A percentile compares a stretch with the other conserved stretches of the same genome.
Evolutionary conservation across 2,888 invertebrate species (phyloP).

Genomic region (Spialia ferax): DNA sequence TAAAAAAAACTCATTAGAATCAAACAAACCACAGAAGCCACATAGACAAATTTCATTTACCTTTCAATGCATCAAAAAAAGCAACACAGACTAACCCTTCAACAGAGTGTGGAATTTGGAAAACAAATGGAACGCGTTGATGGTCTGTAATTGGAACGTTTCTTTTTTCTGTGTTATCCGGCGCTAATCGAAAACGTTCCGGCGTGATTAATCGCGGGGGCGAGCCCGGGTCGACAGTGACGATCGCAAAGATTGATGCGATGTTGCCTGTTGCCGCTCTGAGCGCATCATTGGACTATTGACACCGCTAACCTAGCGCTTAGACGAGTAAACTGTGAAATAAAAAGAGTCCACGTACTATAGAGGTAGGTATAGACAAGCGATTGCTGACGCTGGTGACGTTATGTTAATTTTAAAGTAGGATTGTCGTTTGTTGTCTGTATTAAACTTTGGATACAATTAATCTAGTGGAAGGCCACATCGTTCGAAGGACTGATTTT

Average conservation of each 20-base stretch:
- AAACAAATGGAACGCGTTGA: conserved; percentile 49
- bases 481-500: no score
- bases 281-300: conserved; percentile 49
- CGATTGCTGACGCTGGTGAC: no score
- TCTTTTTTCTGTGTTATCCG: conserved; percentile 58
- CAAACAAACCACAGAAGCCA: conserved; percentile 25
- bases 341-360: not conserved
- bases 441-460: no score
- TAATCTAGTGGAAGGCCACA: no score
- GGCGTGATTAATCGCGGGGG: conserved; percentile 80
- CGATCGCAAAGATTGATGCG: conserved; percentile 78
- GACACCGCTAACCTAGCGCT: conserved; percentile 50
- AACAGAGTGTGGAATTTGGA: conserved; percentile 38
- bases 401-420: no score
- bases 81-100: conserved; percentile 41
- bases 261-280: conserved; percentile 57
- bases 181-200: conserved; percentile 82
- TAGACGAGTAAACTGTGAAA: not conserved
- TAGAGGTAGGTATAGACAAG: no score
- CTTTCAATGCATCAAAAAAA: conserved; percentile 28
- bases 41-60: conserved; percentile 20
- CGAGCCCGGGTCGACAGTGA: conserved; percentile 72
- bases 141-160: conserved; percentile 69
- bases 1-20: not conserved
- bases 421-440: no score